Evolutionary conservation across 2,888 invertebrate species (phyloP), one percentile per base, ranked within the genome.

Genomic region (Cancer borealis): DNA sequence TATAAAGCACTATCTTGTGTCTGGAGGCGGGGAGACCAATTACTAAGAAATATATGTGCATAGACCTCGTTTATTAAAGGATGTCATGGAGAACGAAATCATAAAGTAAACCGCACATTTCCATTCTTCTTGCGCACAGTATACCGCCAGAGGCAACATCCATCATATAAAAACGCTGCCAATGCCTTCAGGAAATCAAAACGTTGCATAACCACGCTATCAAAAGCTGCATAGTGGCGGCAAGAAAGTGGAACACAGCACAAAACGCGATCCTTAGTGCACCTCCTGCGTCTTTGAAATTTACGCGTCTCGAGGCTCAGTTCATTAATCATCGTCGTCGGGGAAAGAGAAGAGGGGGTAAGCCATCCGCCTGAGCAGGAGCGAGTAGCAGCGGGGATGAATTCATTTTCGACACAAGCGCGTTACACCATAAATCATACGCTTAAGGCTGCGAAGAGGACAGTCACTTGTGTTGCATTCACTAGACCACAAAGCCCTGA

Each of bases 1-100:
- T 39, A 84, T 79, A 79, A 79, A 79, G 73, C 73, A 79, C 73
- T 26, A 26, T 79, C 26, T 79, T n/a, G 73, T 79, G 26, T 60
- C 73, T 79, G n/a, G 10, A 84, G 84, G 73, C 26, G 73, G 73
- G 26, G 26, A 30, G 84, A 4, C 84, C 39, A 84, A 84, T 84
- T 30, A 39, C 39, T 30, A 84, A 39, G 8, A 84, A 84, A 84
- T 84, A 39, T 5, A 84, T 84, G 2, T 84, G 14, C 14, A 84
- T 84, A 84, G 39, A 14, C 14, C 84, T 39, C 12, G n/a, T 39
- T 84, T 39, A 39, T n/a, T 26, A 26, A 30, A n/a, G 26, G 73
- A 79, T n/a, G 26, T 84, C 30, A 84, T 84, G 39, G 84, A 84
- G 39, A 84, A 84, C 26, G 26, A n/a, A 73, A n/a, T 73, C 8